Evolutionary conservation across 2,888 invertebrate species (phyloP), one percentile per base, ranked within the genome.

Genomic region (Tipula confusa): DNA sequence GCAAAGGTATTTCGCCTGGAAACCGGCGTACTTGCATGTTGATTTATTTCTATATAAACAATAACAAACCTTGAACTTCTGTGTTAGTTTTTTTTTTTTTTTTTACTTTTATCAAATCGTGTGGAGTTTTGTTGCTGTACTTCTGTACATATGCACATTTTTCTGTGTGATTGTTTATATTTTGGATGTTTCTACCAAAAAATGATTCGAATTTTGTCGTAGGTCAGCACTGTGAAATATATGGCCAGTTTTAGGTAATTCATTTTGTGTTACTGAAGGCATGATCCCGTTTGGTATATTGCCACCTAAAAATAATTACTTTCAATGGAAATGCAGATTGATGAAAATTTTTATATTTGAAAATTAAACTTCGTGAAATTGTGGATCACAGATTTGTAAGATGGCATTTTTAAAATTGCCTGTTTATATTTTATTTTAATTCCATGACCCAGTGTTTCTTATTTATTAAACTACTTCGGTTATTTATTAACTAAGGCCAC

Each of bases 61-160:
- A 64, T 24, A 64, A 64, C 64, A 64, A 64, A 64, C 64, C 64
- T 64, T 64, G 64, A 64, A 64, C 64, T 64, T 64, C 64, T 64
- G 64, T 64, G 64, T 64, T 64, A 64, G 64, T 64, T 64, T 64
- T 43, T 64, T 24, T 1, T 2, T 64, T 64, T 64, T 33, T 33
- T n/a, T n/a, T n/a, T n/a, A n/a, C n/a, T n/a, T 33, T 24, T 64
- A 64, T 64, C 64, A 64, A 64, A 64, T 64, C 64, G 64, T 38
- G 38, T 64, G 64, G 64, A 64, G 64, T 64, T 64, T 64, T 64
- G 64, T 64, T 64, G 64, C 64, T 64, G 64, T 64, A 64, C 64
- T 64, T 64, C 9, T 64, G 64, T 64, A 64, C 64, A 64, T 64
- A 64, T 64, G 64, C 64, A 64, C 64, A 64, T 64, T 64, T 64